A percentile compares a stretch with the other conserved stretches of the same genome.
Conservation (phyloP, 2,113 vertebrate species). For the Cromileptes altivelis region DNA sequence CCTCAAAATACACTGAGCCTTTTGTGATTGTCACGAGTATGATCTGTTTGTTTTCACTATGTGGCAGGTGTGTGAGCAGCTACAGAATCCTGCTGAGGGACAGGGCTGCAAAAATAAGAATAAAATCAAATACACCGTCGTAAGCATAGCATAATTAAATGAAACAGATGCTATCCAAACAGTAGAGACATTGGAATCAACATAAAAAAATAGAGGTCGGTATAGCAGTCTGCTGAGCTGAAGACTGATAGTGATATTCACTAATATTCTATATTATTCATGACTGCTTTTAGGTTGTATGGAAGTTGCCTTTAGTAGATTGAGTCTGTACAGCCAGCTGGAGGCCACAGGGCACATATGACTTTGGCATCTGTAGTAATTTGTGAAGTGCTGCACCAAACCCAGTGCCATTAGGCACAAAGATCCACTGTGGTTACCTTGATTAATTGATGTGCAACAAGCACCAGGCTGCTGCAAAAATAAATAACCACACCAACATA, state of each 20-base stretch:
- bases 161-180: too few relatives aligned
- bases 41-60: neutral
- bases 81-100: neutral
- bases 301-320: neutral
- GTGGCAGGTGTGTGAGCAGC: neutral
- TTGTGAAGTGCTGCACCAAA: conserved; percentile 35
- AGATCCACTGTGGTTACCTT: conserved; percentile 9
- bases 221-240: neutral
- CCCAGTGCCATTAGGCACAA: conserved; percentile 6
- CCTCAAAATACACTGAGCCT: neutral
- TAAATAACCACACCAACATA: neutral
- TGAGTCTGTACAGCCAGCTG: conserved; percentile 6
- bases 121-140: neutral
- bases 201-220: too few relatives aligned
- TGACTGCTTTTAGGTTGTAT: neutral
- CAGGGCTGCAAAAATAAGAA: neutral
- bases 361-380: conserved; percentile 16
- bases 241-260: neutral
- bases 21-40: neutral
- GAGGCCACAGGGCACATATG: conserved; percentile 1
- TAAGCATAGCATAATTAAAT: too few relatives aligned
- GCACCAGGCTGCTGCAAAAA: neutral
- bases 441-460: conserved; percentile 27
- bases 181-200: too few relatives aligned
- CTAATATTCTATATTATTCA: neutral